These are phyloP conservation scores for Chaetodon trifasciatus DNA, from an alignment of 2,797 vertebrate genomes.

Conservation along the genomic window DNA sequence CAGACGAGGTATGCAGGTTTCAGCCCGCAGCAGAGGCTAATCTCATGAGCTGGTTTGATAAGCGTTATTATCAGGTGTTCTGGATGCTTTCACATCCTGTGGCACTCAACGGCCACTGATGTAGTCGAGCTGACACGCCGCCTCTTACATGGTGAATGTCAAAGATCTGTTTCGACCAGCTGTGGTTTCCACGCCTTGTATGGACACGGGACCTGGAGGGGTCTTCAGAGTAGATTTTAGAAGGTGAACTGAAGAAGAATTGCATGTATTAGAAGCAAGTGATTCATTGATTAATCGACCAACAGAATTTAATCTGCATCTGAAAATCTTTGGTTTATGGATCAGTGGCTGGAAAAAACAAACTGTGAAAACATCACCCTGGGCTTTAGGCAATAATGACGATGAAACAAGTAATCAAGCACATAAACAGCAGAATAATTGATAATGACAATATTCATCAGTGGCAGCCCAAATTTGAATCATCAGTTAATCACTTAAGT, in stretches of 20 bases:
- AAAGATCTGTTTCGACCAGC: slow-evolving; percentile 48
- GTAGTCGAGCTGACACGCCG: slow-evolving; percentile 44
- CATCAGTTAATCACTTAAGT: neutral
- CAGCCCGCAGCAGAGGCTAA: slow-evolving; percentile 61
- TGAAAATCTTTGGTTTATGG: neutral
- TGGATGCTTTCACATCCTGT: slow-evolving; percentile 72
- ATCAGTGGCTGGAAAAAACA: neutral
- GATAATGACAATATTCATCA: neutral
- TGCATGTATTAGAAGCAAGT: neutral
- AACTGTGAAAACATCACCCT: neutral
- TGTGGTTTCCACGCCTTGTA: slow-evolving; percentile 76
- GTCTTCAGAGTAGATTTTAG: neutral
- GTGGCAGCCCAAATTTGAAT: neutral
- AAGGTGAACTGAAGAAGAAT: neutral
- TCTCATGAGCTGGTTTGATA: slow-evolving; percentile 71
- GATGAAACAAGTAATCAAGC: slow-evolving; percentile 5
- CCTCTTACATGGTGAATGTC: slow-evolving; percentile 51
- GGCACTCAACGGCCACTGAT: slow-evolving; percentile 49
- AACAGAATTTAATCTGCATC: neutral
- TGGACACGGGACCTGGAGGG: slow-evolving; percentile 41
- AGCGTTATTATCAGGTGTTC: slow-evolving; percentile 79
- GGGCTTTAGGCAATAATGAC: neutral
- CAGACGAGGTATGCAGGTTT: slow-evolving; percentile 67
- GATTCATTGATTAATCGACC: neutral
- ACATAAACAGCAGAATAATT: slow-evolving; percentile 5